Base-by-base conservation (phyloP, 2,113 vertebrate genomes). In the Caracal caracal region DNA sequence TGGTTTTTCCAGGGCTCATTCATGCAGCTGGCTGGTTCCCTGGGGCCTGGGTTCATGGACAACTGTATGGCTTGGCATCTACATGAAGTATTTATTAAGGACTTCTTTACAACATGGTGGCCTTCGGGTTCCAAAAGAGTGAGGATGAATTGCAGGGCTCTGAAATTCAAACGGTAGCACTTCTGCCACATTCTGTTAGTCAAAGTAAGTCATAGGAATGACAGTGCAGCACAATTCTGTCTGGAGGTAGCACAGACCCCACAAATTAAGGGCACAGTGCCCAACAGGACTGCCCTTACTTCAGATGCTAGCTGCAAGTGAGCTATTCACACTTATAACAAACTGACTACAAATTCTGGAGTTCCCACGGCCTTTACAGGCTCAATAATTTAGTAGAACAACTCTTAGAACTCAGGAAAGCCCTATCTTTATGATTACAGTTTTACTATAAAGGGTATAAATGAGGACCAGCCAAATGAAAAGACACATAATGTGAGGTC, bases 351-450 rank as follows among this genome's bases (percentile, higher is more conserved):
- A 82, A 85, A 89, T 89, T 56, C 30, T 40, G 24, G 9, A 78
- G 56, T 75, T 84, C 37, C 13, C 22, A 59, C 3, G 7, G 24
- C 7, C 28, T 15, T 53, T 24, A 59, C 8, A 33, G 63, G 12
- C 59, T 96, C 17, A 53, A 0, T 56, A 91, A 71, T 59, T 88
- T 88, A 66, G 24, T 89, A 80, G 71, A 59, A 76, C 0, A 20
- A 82, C 49, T 95, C 33, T 66, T 13, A 91, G 65, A 88, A 80
- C 28, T 88, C 65, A 79, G 85, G 33, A 88, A 90, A 93, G 28
- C 40, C 10, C 59, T 59, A 30, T 68, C 35, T 16, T 81, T 70
- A 33, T 0, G 35, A 28, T 73, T 35, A 4, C 33, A 49, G 43
- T 66, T 47, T 40, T 47, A 70, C 40, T 87, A 43, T 53, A 71